Percentiles rank a stretch among this genome's conserved stretches.
Evolutionary conservation across 2,888 invertebrate genomes (phyloP).

Genomic region (Sturmia bella): DNA sequence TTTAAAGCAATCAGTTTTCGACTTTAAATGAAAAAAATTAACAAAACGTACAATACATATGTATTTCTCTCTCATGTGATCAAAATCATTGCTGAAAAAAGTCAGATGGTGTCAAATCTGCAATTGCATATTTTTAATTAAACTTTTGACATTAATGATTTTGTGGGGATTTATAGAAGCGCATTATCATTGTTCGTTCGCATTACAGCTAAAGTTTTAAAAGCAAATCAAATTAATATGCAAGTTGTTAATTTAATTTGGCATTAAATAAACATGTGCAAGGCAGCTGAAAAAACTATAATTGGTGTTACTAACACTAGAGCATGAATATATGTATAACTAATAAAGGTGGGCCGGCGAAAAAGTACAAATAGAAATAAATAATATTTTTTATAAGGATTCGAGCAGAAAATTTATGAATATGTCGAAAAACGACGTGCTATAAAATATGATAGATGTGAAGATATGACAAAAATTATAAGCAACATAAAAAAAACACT

Average conservation of each 20-base stretch:
- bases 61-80: not conserved
- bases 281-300: conserved; percentile 24
- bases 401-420: too few species aligned
- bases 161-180: conserved; percentile 25
- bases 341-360: not conserved
- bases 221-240: conserved; percentile 54
- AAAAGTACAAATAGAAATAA: not conserved
- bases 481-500: too few species aligned
- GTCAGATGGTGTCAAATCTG: conserved; percentile 13
- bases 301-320: conserved; percentile 10
- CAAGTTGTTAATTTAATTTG: conserved; percentile 61
- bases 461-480: too few species aligned
- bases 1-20: too few species aligned
- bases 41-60: not conserved
- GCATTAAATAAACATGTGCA: conserved; percentile 59
- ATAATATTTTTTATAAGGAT: too few species aligned
- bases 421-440: too few species aligned
- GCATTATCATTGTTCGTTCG: not conserved
- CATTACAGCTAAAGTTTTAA: conserved; percentile 17
- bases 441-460: too few species aligned
- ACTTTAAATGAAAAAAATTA: too few species aligned
- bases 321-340: not conserved
- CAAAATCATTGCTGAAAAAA: not conserved
- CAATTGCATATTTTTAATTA: conserved; percentile 55
- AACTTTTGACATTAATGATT: conserved; percentile 57